A percentile compares a stretch with the other conserved stretches of the same genome.
Evolutionary conservation across 2,797 vertebrate genomes (phyloP).

Genomic region (Acanthis flammea): DNA sequence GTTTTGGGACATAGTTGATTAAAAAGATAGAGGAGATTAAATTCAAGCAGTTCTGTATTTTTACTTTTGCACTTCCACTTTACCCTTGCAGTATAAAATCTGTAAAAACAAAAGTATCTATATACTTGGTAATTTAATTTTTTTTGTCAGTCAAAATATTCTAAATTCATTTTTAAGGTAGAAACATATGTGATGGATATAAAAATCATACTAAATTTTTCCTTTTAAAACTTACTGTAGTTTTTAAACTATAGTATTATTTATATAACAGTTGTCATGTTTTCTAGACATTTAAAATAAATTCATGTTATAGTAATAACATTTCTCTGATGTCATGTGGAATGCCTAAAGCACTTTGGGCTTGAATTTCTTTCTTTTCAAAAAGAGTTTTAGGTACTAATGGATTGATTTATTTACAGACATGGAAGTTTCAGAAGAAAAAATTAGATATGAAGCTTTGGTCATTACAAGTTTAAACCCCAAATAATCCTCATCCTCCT

Average conservation of each 20-base stretch:
- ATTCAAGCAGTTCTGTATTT: neutral
- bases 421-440: neutral
- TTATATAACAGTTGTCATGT: neutral
- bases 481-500: neutral
- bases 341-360: neutral
- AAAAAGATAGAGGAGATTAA: conserved; percentile 11
- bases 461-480: neutral
- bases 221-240: neutral
- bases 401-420: neutral
- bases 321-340: neutral
- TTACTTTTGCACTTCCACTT: neutral
- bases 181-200: neutral
- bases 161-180: neutral
- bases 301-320: neutral
- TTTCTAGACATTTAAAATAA: neutral
- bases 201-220: neutral
- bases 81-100: neutral
- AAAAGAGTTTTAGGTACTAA: neutral
- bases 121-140: neutral
- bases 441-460: neutral
- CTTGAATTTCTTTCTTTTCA: neutral
- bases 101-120: neutral
- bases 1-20: neutral
- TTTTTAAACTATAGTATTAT: neutral
- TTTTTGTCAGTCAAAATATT: neutral